Conservation (phyloP, 2,797 vertebrate genomes). For the Neopelma chrysocephalum region DNA sequence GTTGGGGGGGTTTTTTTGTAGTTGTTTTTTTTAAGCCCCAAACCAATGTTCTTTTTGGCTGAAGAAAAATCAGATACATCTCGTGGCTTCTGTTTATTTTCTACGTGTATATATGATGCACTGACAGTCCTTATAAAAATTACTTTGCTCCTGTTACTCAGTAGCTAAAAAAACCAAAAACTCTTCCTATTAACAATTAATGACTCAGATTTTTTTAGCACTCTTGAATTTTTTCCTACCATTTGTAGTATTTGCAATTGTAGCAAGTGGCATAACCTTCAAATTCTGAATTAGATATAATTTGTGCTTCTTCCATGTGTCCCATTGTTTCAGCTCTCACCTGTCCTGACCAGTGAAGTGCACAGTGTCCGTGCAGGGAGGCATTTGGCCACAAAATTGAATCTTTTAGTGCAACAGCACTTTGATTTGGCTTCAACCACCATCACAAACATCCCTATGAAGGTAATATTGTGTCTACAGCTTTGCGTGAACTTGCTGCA, state of each 20-base stretch:
- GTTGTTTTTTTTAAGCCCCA: background rate
- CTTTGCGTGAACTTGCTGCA: background rate
- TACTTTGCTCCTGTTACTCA: background rate
- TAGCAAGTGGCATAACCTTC: background rate
- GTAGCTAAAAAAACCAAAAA: background rate
- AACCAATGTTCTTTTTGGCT: background rate
- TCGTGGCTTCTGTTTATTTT: background rate
- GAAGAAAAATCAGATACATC: background rate
- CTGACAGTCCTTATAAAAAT: background rate
- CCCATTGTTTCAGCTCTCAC: slow-evolving; percentile 82
- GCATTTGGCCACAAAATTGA: slow-evolving; percentile 93
- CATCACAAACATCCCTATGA: slow-evolving; percentile 99
- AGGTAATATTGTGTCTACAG: slow-evolving; percentile 79
- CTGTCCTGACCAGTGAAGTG: slow-evolving; percentile 95
- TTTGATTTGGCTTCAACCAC: slow-evolving; percentile 98
- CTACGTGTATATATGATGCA: background rate
- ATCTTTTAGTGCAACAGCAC: slow-evolving; percentile 95
- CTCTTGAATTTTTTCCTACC: background rate
- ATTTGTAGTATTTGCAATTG: background rate
- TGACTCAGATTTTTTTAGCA: background rate
- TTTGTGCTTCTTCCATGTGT: background rate
- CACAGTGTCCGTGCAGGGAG: slow-evolving; percentile 96
- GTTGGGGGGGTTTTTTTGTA: background rate
- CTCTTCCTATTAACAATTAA: background rate
- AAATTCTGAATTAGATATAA: background rate